Conservation (phyloP, 2,888 invertebrate genomes). For the Mactromeris polynyma region DNA sequence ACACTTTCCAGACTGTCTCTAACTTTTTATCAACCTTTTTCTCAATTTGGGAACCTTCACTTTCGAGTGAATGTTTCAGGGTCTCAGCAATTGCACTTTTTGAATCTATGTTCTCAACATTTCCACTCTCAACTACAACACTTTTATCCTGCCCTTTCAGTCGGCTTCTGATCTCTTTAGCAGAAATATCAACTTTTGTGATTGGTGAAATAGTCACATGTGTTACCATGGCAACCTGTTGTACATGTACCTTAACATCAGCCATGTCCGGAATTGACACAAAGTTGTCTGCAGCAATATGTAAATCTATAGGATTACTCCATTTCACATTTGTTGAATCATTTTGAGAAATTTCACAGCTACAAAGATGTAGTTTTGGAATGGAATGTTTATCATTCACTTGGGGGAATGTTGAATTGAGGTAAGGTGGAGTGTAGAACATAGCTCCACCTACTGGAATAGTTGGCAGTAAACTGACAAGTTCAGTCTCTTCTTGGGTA, state of each 20-base stretch:
- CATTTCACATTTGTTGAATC: constrained; percentile 72
- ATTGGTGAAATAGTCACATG: constrained; percentile 88
- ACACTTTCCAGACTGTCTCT: constrained; percentile 27
- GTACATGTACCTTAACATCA: constrained; percentile 87
- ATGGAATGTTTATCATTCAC: constrained; percentile 60
- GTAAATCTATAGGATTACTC: constrained; percentile 84
- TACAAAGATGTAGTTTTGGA: constrained; percentile 72
- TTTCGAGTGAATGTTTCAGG: constrained; percentile 24
- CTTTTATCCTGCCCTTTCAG: constrained; percentile 87
- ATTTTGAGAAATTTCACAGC: constrained; percentile 19
- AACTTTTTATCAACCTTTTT: not conserved
- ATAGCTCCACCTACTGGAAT: constrained; percentile 89
- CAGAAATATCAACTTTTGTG: constrained; percentile 92
- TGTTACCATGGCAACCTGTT: constrained; percentile 85
- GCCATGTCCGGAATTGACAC: constrained; percentile 86
- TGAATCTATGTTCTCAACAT: constrained; percentile 14
- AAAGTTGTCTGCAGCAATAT: constrained; percentile 85
- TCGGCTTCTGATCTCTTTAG: constrained; percentile 93
- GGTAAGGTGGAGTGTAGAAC: constrained; percentile 92
- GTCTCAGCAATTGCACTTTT: constrained; percentile 24
- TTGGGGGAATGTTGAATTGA: constrained; percentile 91
- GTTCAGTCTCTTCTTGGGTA: constrained; percentile 85
- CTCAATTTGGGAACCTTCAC: not conserved
- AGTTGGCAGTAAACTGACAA: constrained; percentile 78
- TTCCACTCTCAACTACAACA: constrained; percentile 46